Conservation (phyloP, 1,140 invertebrate species). For the Leptinotarsa defecta region DNA sequence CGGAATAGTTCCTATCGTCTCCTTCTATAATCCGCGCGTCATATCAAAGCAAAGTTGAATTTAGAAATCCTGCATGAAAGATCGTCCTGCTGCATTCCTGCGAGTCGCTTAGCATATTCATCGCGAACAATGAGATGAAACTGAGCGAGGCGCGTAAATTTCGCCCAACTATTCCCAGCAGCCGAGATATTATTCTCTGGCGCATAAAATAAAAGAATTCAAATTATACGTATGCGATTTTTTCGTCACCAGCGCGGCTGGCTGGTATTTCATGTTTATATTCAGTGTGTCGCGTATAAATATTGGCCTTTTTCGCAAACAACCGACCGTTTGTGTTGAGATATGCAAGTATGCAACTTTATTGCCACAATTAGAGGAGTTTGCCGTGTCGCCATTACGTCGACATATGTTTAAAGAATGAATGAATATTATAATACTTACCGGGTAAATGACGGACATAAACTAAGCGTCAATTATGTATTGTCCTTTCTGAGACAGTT, state of each 20-base stretch:
- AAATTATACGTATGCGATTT: conserved; percentile 56
- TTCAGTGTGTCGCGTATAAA: conserved; percentile 47
- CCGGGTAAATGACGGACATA: conserved; percentile 35
- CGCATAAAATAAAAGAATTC: conserved; percentile 54
- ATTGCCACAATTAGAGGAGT: conserved; percentile 51
- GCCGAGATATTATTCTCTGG: conserved; percentile 52
- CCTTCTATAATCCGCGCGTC: conserved; percentile 28
- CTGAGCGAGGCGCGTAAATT: conserved; percentile 49
- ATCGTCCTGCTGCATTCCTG: conserved; percentile 44
- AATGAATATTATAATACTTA: conserved; percentile 29
- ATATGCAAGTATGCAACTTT: conserved; percentile 49
- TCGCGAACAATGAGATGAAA: conserved; percentile 54
- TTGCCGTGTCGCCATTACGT: conserved; percentile 11
- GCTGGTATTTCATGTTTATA: conserved; percentile 56
- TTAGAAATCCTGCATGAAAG: conserved; percentile 41
- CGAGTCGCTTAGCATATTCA: conserved; percentile 52
- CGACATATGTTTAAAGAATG: conserved; percentile 25
- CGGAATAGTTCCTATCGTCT: not conserved
- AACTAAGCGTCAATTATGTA: conserved; percentile 38
- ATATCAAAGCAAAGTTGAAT: conserved; percentile 31
- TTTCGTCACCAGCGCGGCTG: conserved; percentile 51
- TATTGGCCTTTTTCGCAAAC: conserved; percentile 40
- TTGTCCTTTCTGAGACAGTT: conserved; percentile 17
- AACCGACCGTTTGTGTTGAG: conserved; percentile 38
- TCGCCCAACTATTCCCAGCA: conserved; percentile 53